phyloP scores from a whole-genome alignment of 1,140 invertebrate species.

The Cydia fagiglandana region DNA sequence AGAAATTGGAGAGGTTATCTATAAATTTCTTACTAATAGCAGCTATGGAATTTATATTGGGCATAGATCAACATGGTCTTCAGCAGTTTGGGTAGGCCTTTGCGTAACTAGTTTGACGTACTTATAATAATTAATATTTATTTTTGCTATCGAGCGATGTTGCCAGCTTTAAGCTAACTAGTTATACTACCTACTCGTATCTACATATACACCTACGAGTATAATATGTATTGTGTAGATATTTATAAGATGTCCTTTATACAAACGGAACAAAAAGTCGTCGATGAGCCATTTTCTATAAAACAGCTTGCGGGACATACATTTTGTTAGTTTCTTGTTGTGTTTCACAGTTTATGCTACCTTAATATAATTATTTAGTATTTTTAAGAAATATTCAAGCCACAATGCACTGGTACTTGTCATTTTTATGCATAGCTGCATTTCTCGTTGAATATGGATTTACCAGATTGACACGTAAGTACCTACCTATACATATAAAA shows the following conservation, averaged over 20 bases:
- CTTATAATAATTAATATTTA: too few species aligned
- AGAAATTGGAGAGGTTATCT: too few species aligned
- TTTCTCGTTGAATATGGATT: neutral
- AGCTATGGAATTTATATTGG: too few species aligned
- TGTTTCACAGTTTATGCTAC: neutral
- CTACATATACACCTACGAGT: neutral
- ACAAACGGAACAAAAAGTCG: neutral
- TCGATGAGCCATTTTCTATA: neutral
- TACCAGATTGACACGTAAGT: slow-evolving; percentile 6
- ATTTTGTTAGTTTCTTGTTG: neutral
- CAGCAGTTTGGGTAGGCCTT: too few species aligned
- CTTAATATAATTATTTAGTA: neutral
- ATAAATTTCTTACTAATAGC: too few species aligned
- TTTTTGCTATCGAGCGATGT: too few species aligned
- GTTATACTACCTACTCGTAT: too few species aligned
- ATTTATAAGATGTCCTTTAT: neutral
- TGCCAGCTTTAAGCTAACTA: too few species aligned
- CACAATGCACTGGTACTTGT: neutral
- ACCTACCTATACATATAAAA: neutral
- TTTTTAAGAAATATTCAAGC: neutral
- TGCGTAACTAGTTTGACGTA: too few species aligned
- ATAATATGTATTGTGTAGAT: neutral
- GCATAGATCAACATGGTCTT: too few species aligned
- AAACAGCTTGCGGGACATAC: neutral
- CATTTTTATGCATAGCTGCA: neutral